Percentiles rank a stretch among this genome's conserved stretches.
Evolutionary conservation across 1,140 invertebrate species (phyloP).

Genomic region (Bombyx mandarina): DNA sequence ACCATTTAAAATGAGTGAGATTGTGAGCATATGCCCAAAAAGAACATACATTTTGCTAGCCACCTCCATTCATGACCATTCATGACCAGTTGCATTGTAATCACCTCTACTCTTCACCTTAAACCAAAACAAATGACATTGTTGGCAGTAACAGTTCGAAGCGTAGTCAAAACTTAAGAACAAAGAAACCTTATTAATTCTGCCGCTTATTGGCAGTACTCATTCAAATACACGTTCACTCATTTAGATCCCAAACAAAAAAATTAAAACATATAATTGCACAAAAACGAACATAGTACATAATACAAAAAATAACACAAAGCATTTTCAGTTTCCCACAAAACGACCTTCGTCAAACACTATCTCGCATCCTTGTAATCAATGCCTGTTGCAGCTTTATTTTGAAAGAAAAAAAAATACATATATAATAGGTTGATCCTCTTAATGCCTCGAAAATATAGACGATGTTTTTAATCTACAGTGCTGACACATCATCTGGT

Average conservation of each 20-base stretch:
- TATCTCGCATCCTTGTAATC: constrained; percentile 45
- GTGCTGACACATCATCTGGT: not conserved
- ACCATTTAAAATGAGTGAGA: no score
- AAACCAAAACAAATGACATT: no score
- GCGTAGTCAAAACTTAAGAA: no score
- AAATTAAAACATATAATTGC: not conserved
- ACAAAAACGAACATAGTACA: not conserved
- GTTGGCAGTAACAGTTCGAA: no score
- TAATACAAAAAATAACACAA: constrained; percentile 7
- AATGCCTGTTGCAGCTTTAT: constrained; percentile 39
- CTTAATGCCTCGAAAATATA: constrained; percentile 63
- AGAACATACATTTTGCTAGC: no score
- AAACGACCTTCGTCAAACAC: constrained; percentile 20
- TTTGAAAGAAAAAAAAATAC: constrained; percentile 24
- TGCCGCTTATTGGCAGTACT: no score
- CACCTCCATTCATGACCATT: no score
- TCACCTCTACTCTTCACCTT: no score
- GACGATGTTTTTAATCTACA: constrained; percentile 66
- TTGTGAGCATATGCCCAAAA: no score
- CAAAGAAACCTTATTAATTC: no score
- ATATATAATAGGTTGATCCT: constrained; percentile 62
- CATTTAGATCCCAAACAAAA: not conserved
- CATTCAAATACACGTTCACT: no score
- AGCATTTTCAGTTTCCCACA: constrained; percentile 15
- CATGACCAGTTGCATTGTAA: no score